Conservation (phyloP, 1,140 invertebrate genomes). For the Neodiprion pinetum region DNA sequence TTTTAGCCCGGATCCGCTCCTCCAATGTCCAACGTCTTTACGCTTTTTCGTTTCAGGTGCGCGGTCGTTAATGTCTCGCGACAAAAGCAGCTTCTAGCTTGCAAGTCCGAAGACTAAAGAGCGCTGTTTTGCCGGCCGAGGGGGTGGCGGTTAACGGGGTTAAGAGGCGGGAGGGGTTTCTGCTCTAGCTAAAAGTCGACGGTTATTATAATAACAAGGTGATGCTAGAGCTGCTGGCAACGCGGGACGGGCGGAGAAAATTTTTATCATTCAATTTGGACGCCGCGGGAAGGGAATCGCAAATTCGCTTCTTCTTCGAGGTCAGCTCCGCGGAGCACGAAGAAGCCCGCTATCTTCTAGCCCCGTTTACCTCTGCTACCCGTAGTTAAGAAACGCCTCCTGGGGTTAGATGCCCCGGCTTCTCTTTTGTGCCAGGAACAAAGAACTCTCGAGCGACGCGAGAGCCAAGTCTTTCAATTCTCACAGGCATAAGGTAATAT, state of each 20-base stretch:
- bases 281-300: neutral
- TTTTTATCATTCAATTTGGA: slow-evolving; percentile 3
- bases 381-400: neutral
- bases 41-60: neutral
- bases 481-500: slow-evolving; percentile 5
- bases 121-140: neutral
- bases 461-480: neutral
- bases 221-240: neutral
- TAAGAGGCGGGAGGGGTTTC: neutral
- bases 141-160: neutral
- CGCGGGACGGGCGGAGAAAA: neutral
- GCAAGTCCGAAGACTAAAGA: neutral
- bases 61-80: neutral
- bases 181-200: neutral
- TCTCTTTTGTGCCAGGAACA: neutral
- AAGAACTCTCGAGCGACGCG: neutral
- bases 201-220: neutral
- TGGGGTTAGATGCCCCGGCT: neutral
- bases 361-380: neutral
- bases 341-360: neutral
- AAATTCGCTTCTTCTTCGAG: neutral
- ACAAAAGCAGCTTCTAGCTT: neutral
- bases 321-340: neutral
- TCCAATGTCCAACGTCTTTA: neutral
- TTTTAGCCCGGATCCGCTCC: neutral